Base-by-base conservation (phyloP, 2,797 vertebrate species). In the Lateolabrax maculatus region DNA sequence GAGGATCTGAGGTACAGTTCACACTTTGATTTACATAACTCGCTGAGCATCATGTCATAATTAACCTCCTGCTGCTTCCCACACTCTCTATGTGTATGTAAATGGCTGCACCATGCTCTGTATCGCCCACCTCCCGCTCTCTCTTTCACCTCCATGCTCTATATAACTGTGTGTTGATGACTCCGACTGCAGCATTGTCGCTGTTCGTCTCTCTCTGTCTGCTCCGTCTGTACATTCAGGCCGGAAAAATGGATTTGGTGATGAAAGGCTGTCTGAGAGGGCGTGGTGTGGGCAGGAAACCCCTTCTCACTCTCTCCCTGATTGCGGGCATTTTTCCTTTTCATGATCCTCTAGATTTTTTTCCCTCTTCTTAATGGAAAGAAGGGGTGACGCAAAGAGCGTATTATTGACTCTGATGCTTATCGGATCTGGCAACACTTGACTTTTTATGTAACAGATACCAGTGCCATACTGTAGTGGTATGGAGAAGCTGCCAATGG, bases 341-440 rank as follows among this genome's bases (percentile, higher is more conserved):
- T 84, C 77, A 87, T 90, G 64, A 62, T 83, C 48, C 16, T 23
- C 36, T 16, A 27, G 56, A 86, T 84, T 56, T 68, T 78, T 63
- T 77, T 79, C 79, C 78, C 55, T 75, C 48, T 23, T 15, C 36
- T 71, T 76, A 74, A 67, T 72, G 67, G 75, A 70, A 41, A 70
- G 49, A 34, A 64, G 21, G 41, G 43, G 48, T 88, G 85, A 87
- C 71, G 65, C 67, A 83, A 55, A 71, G 60, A 67, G 58, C 60
- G 55, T 10, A 23, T 83, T 77, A 62, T 70, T 75, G 52, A 67
- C 44, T 81, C 36, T 61, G 46, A 51, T 77, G 29, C 36, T 81
- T 86, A 91, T 93, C 90, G 82, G 87, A 89, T 83, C 73, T 88
- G 90, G 89, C 84, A 77, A 73, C 51, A 23, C 15, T n/a, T 37